Conservation (phyloP, 2,113 vertebrate genomes). For the Elgaria multicarinata region DNA sequence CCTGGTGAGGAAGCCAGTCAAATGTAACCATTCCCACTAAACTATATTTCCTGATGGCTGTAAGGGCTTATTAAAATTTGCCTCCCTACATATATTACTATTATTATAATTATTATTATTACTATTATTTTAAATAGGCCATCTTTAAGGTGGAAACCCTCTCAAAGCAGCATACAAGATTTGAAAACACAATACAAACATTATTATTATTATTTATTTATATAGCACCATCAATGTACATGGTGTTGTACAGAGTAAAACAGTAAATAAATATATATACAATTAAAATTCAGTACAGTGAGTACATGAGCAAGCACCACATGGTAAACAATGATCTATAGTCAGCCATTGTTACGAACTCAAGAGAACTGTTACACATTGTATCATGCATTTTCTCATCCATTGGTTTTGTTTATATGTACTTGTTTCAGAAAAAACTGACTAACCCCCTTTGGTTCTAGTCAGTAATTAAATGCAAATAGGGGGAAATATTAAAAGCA, state of each 20-base stretch:
- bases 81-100: background rate
- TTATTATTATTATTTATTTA: no score
- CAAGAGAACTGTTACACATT: background rate
- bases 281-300: background rate
- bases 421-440: background rate
- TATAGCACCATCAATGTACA: no score
- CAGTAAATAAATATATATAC: no score
- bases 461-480: background rate
- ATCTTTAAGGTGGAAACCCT: no score
- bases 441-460: background rate
- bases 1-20: background rate
- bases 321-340: background rate
- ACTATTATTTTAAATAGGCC: no score
- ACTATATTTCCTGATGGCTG: background rate
- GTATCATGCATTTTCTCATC: background rate
- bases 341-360: background rate
- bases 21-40: background rate
- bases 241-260: no score
- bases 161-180: no score
- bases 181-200: no score
- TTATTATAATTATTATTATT: no score
- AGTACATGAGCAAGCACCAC: background rate
- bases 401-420: background rate
- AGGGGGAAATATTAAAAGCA: no score
- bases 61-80: background rate